Evolutionary conservation across 2,113 vertebrate genomes (phyloP).

Genomic region (Barbus barbus): DNA sequence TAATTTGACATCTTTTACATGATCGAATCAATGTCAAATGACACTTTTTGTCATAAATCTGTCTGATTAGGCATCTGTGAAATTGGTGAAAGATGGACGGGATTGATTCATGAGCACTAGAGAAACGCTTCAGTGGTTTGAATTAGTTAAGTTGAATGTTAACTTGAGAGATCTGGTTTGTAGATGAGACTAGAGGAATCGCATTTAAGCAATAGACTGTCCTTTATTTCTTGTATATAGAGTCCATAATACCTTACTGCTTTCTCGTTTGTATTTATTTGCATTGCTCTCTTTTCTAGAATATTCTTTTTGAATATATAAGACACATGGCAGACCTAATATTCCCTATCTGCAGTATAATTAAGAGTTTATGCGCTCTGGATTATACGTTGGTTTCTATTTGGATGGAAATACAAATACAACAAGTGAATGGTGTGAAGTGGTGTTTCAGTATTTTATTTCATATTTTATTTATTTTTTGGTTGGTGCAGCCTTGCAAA

Average conservation of each 20-base stretch:
- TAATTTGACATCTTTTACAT: neutral
- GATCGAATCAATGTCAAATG: neutral
- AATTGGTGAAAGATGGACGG: too few species aligned
- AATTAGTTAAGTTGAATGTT: neutral
- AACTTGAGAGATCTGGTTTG: neutral
- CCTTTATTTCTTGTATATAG: constrained; percentile 31
- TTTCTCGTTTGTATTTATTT: constrained; percentile 1
- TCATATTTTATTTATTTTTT: neutral
- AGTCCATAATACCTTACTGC: neutral
- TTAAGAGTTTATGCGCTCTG: constrained; percentile 24
- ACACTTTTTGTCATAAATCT: neutral
- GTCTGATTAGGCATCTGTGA: neutral
- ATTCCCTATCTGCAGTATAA: constrained; percentile 47
- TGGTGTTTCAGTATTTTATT: neutral
- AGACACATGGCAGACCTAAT: constrained; percentile 12
- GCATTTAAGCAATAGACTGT: constrained; percentile 13
- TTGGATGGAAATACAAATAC: constrained; percentile 52
- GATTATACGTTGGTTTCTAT: constrained; percentile 46
- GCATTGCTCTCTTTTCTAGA: constrained; percentile 18
- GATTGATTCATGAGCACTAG: neutral
- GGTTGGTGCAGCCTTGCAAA: neutral
- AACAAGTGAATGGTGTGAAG: constrained; percentile 1
- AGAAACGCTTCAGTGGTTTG: neutral
- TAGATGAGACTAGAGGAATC: neutral
- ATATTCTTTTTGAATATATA: constrained; percentile 36